Percentiles rank a stretch among this genome's conserved stretches.
Conservation (phyloP, 2,888 invertebrate species). For the Eupsilia transversa region DNA sequence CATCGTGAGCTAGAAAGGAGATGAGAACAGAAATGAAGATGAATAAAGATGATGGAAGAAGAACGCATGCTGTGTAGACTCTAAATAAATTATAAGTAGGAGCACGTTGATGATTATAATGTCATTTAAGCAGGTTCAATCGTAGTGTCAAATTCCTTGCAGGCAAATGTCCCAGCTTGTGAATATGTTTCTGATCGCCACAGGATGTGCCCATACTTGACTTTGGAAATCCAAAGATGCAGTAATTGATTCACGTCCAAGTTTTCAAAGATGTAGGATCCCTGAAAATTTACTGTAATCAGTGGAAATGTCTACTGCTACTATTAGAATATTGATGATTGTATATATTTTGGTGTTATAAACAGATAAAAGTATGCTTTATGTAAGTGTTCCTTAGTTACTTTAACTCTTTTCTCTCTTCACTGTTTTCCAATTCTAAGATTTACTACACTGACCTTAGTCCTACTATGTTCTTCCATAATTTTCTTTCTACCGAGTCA, state of each 20-base stretch:
- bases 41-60: background rate
- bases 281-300: constrained; percentile 26
- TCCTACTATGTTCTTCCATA: background rate
- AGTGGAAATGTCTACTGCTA: too few relatives aligned
- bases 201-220: constrained; percentile 18
- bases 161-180: constrained; percentile 23
- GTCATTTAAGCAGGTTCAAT: constrained; percentile 35
- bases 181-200: constrained; percentile 48
- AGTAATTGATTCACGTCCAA: constrained; percentile 40
- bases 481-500: background rate
- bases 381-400: too few relatives aligned
- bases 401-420: too few relatives aligned
- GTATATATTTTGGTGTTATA: too few relatives aligned
- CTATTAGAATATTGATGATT: too few relatives aligned
- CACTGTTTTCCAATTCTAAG: too few relatives aligned
- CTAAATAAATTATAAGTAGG: background rate
- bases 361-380: too few relatives aligned
- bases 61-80: background rate
- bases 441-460: too few relatives aligned
- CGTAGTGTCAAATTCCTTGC: constrained; percentile 33
- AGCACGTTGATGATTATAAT: background rate
- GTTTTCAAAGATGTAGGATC: constrained; percentile 30
- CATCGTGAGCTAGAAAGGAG: background rate
- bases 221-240: constrained; percentile 27
- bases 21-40: background rate